Base-by-base conservation (phyloP, 2,113 vertebrate species). In the Corythoichthys haematopterus region DNA sequence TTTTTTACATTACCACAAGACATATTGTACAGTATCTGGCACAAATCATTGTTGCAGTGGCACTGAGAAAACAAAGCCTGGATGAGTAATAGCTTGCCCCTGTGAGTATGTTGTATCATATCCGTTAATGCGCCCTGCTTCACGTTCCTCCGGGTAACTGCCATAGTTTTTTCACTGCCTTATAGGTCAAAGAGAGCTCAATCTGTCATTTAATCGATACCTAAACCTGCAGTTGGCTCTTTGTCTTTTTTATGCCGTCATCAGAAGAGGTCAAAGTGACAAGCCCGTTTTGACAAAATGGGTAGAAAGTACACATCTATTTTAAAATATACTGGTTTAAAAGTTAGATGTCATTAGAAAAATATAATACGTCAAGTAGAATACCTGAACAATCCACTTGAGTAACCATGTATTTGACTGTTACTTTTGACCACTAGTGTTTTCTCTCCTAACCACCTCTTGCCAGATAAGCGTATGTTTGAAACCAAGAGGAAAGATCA, bases 401-500 rank as follows among this genome's bases (percentile, higher is more conserved):
- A 55, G 52, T 53, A 33, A 33, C 2, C 20, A 53, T 4, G 0
- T 20, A 28, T 53, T n/a, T 20, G 2, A 20, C 28, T 1, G 48
- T 58, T 67, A 20, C 9, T 67, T 47, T 2, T 4, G 47, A 33
- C 68, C 57, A 2, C 28, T 53, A 74, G 71, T 68, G 36, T 33
- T 73, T 35, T 57, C 33, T 4, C 52, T 82, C 88, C 84, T 89
- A 77, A 88, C 53, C 73, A 62, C 37, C 36, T 55, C 28, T 55
- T 50, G 6, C 78, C 78, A 99, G 97, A 99, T 90, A 99, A 96
- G 87, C 96, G 95, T 79, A 90, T 99, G 89, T 98, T 99, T 82
- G 96, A 96, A 85, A 95, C 95, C 60, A 99, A 99, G 87, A 93
- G 97, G 80, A 94, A 96, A 79, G 97, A 99, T 84, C 97, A 99